These are phyloP conservation scores for Tringa solitaria DNA, from an alignment of 2,113 vertebrate genomes.

Conservation along the genomic window DNA sequence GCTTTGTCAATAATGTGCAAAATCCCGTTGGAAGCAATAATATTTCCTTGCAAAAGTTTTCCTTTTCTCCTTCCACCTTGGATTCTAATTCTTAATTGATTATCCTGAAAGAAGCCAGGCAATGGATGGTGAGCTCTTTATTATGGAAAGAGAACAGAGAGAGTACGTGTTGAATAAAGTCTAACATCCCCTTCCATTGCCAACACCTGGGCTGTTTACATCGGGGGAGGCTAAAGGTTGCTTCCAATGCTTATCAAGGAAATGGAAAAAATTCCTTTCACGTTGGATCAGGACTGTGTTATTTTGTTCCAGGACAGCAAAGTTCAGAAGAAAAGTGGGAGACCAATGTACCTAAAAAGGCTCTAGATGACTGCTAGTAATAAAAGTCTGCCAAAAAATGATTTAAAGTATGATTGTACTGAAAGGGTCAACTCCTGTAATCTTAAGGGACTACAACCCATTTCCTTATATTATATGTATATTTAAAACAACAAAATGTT, in stretches of 20 bases:
- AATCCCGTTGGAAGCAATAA: constrained; percentile 89
- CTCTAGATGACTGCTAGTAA: neutral
- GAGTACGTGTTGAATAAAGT: neutral
- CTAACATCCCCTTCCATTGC: neutral
- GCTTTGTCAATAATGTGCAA: constrained; percentile 87
- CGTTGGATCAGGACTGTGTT: neutral
- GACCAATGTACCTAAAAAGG: neutral
- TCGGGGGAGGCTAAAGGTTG: neutral
- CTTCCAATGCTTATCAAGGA: neutral
- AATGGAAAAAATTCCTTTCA: neutral
- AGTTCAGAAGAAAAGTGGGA: neutral
- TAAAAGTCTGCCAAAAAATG: constrained; percentile 3
- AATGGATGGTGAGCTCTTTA: neutral
- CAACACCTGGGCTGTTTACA: neutral
- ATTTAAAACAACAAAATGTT: neutral
- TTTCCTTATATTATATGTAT: constrained; percentile 46
- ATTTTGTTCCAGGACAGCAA: neutral
- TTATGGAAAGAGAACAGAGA: neutral
- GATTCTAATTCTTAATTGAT: constrained; percentile 80
- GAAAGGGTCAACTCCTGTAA: neutral
- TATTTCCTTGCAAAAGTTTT: constrained; percentile 77
- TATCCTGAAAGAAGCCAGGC: constrained; percentile 68
- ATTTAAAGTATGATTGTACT: neutral
- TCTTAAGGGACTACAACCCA: neutral
- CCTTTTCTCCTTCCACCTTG: constrained; percentile 79